Percentiles rank a stretch among this genome's conserved stretches.
These are phyloP conservation scores for Oppia nitens DNA, from an alignment of 1,140 invertebrate species.

Conservation along the genomic window DNA sequence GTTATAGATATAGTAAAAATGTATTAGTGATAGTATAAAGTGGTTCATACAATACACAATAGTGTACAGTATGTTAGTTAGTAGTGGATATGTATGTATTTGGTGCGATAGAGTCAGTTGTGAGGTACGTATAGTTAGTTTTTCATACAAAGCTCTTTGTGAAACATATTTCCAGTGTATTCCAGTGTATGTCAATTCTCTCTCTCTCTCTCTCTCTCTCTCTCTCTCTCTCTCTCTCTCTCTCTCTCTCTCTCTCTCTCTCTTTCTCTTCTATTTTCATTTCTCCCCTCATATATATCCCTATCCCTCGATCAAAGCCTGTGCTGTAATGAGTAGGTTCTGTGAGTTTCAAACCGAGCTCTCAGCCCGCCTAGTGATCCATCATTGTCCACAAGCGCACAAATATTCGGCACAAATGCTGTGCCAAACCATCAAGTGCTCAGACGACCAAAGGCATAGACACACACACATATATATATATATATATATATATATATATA, in stretches of 20 bases:
- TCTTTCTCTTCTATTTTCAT: neutral
- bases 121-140: too few relatives aligned
- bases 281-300: neutral
- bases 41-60: too few relatives aligned
- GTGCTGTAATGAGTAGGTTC: neutral
- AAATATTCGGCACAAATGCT: neutral
- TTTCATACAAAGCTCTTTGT: neutral
- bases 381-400: constrained; percentile 11
- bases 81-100: too few relatives aligned
- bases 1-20: too few relatives aligned
- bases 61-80: too few relatives aligned
- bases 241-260: neutral
- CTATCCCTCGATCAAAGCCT: neutral
- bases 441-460: neutral
- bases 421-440: neutral
- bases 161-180: neutral
- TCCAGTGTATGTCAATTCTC: constrained; percentile 4
- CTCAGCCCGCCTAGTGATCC: constrained; percentile 8
- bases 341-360: neutral
- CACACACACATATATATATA: too few relatives aligned
- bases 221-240: neutral
- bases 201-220: neutral
- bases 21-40: too few relatives aligned
- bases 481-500: too few relatives aligned
- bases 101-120: too few relatives aligned